Evolutionary conservation across 2,888 invertebrate genomes (phyloP).

Genomic region (Corythucha ciliata): DNA sequence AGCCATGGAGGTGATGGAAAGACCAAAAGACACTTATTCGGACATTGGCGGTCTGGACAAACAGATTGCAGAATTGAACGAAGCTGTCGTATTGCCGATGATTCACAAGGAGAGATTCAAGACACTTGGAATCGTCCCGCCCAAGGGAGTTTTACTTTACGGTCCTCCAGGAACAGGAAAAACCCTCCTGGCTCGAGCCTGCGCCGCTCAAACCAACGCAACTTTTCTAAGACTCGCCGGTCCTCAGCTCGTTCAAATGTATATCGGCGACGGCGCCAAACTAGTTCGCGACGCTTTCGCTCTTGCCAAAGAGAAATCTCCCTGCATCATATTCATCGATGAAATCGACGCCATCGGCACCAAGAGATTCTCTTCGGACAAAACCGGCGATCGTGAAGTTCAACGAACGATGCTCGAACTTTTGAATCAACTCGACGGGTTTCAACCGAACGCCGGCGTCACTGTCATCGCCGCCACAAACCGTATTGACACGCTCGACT

Average conservation of each 20-base stretch:
- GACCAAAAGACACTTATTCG: slow-evolving; percentile 97
- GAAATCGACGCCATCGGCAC: slow-evolving; percentile 97
- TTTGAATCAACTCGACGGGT: slow-evolving; percentile 95
- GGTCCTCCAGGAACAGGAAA: slow-evolving; percentile 94
- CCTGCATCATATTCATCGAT: slow-evolving; percentile 98
- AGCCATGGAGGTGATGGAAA: slow-evolving; percentile 98
- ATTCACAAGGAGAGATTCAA: slow-evolving; percentile 98
- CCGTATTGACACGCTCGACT: slow-evolving; percentile 96
- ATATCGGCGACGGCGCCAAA: slow-evolving; percentile 94
- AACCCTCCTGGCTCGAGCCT: slow-evolving; percentile 91
- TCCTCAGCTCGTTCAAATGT: slow-evolving; percentile 99
- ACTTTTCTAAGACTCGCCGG: slow-evolving; percentile 97
- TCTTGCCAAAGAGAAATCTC: slow-evolving; percentile 96
- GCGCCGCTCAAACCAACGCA: slow-evolving; percentile 98
- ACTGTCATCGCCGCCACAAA: slow-evolving; percentile 92
- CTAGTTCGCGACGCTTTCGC: slow-evolving; percentile 97
- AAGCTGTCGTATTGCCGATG: slow-evolving; percentile 98
- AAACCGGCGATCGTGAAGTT: slow-evolving; percentile 97
- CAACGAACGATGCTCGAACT: slow-evolving; percentile 99
- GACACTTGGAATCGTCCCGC: slow-evolving; percentile 95
- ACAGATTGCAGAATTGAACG: slow-evolving; percentile 91
- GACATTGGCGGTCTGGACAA: slow-evolving; percentile 99
- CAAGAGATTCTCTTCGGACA: slow-evolving; percentile 92
- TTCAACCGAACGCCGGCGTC: slow-evolving; percentile 89
- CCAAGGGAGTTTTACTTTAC: slow-evolving; percentile 87